Base-by-base conservation (phyloP, 2,113 vertebrate species). In the Urocynchramus pylzowi region DNA sequence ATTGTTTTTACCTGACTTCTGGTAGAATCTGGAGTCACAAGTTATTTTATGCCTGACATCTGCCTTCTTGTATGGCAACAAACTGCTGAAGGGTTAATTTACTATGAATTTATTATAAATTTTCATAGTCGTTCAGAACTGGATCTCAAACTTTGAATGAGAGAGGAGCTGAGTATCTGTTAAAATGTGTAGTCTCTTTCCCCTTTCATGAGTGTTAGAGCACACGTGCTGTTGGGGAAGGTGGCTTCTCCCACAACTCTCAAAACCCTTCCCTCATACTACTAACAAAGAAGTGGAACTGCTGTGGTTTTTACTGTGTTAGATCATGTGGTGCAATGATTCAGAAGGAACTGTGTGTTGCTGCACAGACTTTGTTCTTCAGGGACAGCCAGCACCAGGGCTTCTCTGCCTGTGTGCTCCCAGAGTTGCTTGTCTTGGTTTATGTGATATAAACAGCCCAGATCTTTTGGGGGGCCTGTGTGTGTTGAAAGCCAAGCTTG, bases 391-490 rank as follows among this genome's bases (percentile, higher is more conserved):
- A 84, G 71, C 13, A 6, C 14, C 39, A 64, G 44, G 56, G 11
- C 33, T 59, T 71, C 21, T 41, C 42, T 84, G 80, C 81, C 33
- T 64, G 13, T 71, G 61, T 67, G 74, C 74, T 87, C 44, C 52
- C 37, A 1, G 2, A 42, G 39, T 26, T 49, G 4, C 31, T 73
- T 75, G 20, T 74, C 41, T 49, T 73, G 50, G 18, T 92, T 89
- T 78, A 6, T 16, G n/a, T 74, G 52, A 28, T 70, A 18, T 37
- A 47, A 70, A 49, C 31, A 78, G 33, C 21, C 45, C 68, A 33
- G 6, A n/a, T 52, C 47, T 75, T 74, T 2, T 39, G 17, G 49
- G 42, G 27, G 13, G 7, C 2, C 30, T 56, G 0, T 28, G 17
- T 45, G 22, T 33, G 11, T 68, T 70, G 47, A 61, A 47, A 85